Evolutionary conservation across 2,888 invertebrate genomes (phyloP).

Genomic region (Kryphioiulus occultus): DNA sequence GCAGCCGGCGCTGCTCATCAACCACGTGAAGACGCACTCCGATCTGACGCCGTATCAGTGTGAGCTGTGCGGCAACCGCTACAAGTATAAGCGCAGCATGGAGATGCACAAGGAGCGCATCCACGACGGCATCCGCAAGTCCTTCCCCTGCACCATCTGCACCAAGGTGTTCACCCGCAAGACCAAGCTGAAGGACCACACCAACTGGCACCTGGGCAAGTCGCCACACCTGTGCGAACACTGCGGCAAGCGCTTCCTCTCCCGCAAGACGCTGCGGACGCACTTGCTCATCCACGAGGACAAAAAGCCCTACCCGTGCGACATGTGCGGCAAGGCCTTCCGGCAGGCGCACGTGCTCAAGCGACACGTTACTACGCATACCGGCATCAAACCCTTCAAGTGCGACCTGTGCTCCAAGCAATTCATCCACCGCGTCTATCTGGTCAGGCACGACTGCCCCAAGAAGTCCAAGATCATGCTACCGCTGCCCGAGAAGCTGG

Average conservation of each 20-base stretch:
- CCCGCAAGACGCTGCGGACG: conserved; percentile 39
- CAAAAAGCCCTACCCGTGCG: conserved; percentile 56
- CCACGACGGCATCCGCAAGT: conserved; percentile 43
- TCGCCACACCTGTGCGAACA: conserved; percentile 45
- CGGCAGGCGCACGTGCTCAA: conserved; percentile 62
- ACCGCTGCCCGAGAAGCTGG: neutral
- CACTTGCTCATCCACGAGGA: conserved; percentile 49
- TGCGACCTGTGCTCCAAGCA: conserved; percentile 50
- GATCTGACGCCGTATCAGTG: conserved; percentile 18
- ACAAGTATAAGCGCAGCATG: conserved; percentile 42
- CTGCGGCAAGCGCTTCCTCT: conserved; percentile 47
- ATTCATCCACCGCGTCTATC: conserved; percentile 53
- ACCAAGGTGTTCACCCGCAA: conserved; percentile 40
- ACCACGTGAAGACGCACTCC: conserved; percentile 32
- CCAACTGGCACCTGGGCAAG: conserved; percentile 18
- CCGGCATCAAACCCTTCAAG: conserved; percentile 47
- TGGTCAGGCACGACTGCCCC: conserved; percentile 53
- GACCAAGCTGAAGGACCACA: conserved; percentile 44
- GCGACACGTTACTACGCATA: conserved; percentile 58
- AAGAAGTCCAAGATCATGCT: neutral
- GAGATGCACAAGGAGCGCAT: conserved; percentile 44
- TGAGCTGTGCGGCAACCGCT: neutral
- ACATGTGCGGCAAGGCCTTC: conserved; percentile 61
- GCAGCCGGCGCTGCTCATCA: neutral
- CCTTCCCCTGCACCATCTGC: conserved; percentile 44